Base-by-base conservation (phyloP, 1,140 invertebrate species). In the Patella vulgata region DNA sequence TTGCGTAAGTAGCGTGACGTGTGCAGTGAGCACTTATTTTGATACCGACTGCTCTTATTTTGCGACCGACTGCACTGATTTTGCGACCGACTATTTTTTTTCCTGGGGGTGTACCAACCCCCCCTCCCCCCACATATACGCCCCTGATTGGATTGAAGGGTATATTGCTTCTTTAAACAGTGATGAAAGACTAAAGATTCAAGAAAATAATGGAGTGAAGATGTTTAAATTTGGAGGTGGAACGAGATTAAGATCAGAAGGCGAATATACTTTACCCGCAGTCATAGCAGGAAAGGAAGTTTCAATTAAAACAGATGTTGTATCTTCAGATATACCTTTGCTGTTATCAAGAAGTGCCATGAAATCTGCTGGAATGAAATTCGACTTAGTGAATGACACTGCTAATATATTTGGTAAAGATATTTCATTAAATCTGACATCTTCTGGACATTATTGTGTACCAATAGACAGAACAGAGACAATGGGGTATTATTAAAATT, bases 181-280 rank as follows among this genome's bases (percentile, higher is more conserved):
- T 39, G 23, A 9, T 19, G 63, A 61, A 30, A 19, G 52, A 25
- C 8, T 12, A 11, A 59, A 59, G 36, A 43, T 70, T 17, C 9
- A 25, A 27, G 42, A 56, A 21, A 1, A 33, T 28, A 39, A 52
- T 28, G 57, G 59, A 25, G 11, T 47, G 6, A 67, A 47, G 31
- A 40, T 63, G 8, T 71, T 71, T 46, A 71, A 60, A 50, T 68
- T 64, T 64, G 61, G 58, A 17, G 61, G 60, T n/a, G 61, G 65
- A n/a, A n/a, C n/a, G n/a, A n/a, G n/a, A n/a, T n/a, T n/a, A n/a
- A n/a, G n/a, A n/a, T n/a, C n/a, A n/a, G n/a, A n/a, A n/a, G n/a
- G n/a, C n/a, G n/a, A n/a, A n/a, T n/a, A n/a, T n/a, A n/a, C n/a
- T n/a, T n/a, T n/a, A n/a, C n/a, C n/a, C n/a, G n/a, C n/a, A n/a